phyloP scores from a whole-genome alignment of 2,797 vertebrate genomes.

The Protosalanx chinensis region DNA sequence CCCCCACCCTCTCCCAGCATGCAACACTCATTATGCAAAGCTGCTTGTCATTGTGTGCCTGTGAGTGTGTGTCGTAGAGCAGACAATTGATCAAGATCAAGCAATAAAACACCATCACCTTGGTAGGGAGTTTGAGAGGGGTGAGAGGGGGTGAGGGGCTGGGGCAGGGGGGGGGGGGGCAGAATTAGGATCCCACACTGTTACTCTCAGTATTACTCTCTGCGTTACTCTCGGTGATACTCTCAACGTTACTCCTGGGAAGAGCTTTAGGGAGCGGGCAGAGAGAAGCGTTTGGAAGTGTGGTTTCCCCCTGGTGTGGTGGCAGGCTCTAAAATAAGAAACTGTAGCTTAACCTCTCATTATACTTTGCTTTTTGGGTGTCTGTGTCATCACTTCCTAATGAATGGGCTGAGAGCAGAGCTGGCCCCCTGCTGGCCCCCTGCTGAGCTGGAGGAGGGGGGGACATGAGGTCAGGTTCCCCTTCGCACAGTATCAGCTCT shows the following conservation, averaged over 20 bases:
- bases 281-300: slow-evolving; percentile 30
- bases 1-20: slow-evolving; percentile 58
- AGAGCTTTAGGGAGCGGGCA: slow-evolving; percentile 18
- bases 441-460: slow-evolving; percentile 14
- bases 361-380: slow-evolving; percentile 21
- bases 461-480: too few relatives aligned
- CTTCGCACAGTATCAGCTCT: background rate
- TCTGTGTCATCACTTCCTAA: slow-evolving; percentile 14
- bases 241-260: background rate
- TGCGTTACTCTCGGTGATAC: background rate
- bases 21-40: slow-evolving; percentile 73
- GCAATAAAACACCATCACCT: slow-evolving; percentile 61
- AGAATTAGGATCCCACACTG: slow-evolving; percentile 21
- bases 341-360: slow-evolving; percentile 21
- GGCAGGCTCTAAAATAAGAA: slow-evolving; percentile 11
- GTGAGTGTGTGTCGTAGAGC: slow-evolving; percentile 61
- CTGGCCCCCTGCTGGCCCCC: background rate
- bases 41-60: slow-evolving; percentile 41
- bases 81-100: slow-evolving; percentile 72
- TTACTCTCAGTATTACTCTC: slow-evolving; percentile 11
- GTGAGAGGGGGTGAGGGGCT: slow-evolving; percentile 1
- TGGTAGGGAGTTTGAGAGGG: slow-evolving; percentile 32
- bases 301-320: slow-evolving; percentile 29
- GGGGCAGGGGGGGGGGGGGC: background rate
- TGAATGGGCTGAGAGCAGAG: slow-evolving; percentile 26